Evolutionary conservation across 1,140 invertebrate species (phyloP), one percentile per base, ranked within the genome.

Genomic region (Euwallacea fornicatus): DNA sequence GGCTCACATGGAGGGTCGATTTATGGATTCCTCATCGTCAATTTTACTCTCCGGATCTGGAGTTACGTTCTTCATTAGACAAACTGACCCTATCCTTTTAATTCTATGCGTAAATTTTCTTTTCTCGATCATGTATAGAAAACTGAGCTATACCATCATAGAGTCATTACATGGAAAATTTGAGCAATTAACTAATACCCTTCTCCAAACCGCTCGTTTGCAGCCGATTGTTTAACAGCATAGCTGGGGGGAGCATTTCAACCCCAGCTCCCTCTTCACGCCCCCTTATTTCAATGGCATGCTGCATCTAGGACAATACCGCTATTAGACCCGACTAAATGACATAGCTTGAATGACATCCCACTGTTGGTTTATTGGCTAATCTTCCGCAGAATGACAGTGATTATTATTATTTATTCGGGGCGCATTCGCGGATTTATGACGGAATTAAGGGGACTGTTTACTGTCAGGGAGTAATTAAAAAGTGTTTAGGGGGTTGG

Each of bases 321-420:
- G 60, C 76, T 77, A 77, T 76, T 77, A 76, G 65, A 53, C 16
- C 60, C 54, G 66, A 42, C 67, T 62, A 62, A 69, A 69, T 69
- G 67, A 69, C 67, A 63, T 69, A 46, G n/a, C 15, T 63, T 69
- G 64, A 76, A 75, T 75, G 74, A 72, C 74, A 73, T 64, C 68
- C 69, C 65, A 75, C 71, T 77, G 75, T 77, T 77, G 76, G 75
- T 75, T 75, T 77, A 74, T 77, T 75, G 73, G 76, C 71, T 77
- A 72, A 77, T 76, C 75, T 76, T 9, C 58, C 50, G 44, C 43
- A 43, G 54, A 73, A 77, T 76, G 76, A 77, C 73, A 73, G 72
- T 71, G 69, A 71, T 75, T 76, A 73, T 77, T 77, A 76, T 76
- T 70, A 47, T 47, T 64, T 64, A 47, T 50, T 64, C 44, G 16